Evolutionary conservation across 53 echinoderm and acorn worm genomes (phyloP).

Genomic region (Antedon mediterranea): DNA sequence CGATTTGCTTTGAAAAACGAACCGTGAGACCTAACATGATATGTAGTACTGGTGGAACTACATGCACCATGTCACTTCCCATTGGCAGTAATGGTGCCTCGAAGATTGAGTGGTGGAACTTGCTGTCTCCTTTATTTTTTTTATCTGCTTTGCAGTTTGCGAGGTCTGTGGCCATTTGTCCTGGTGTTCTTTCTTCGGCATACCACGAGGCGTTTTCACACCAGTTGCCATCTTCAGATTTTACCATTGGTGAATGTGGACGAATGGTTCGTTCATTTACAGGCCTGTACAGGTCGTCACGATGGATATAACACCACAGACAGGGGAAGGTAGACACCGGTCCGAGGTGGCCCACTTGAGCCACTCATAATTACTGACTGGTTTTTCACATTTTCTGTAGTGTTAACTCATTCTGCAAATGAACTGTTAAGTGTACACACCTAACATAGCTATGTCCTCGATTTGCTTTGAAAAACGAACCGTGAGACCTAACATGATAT

Average conservation of each 20-base stretch:
- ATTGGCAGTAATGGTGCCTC: background rate
- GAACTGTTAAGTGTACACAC: too few species aligned
- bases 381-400: too few species aligned
- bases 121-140: too few species aligned
- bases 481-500: constrained; percentile 27
- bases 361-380: constrained; percentile 1
- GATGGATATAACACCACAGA: constrained; percentile 15
- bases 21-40: constrained; percentile 32
- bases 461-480: constrained; percentile 13
- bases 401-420: too few species aligned
- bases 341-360: constrained; percentile 8
- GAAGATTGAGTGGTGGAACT: too few species aligned
- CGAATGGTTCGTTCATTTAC: too few species aligned
- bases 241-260: constrained; percentile 6
- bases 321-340: constrained; percentile 15
- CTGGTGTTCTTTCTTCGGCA: too few species aligned
- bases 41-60: constrained; percentile 6
- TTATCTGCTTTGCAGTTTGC: too few species aligned
- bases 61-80: background rate
- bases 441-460: too few species aligned
- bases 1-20: constrained; percentile 9
- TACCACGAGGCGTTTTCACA: too few species aligned
- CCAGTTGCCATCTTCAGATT: background rate
- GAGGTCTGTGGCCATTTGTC: too few species aligned
- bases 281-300: background rate